phyloP scores from a whole-genome alignment of 2,797 vertebrate species.

The Numenius phaeopus region DNA sequence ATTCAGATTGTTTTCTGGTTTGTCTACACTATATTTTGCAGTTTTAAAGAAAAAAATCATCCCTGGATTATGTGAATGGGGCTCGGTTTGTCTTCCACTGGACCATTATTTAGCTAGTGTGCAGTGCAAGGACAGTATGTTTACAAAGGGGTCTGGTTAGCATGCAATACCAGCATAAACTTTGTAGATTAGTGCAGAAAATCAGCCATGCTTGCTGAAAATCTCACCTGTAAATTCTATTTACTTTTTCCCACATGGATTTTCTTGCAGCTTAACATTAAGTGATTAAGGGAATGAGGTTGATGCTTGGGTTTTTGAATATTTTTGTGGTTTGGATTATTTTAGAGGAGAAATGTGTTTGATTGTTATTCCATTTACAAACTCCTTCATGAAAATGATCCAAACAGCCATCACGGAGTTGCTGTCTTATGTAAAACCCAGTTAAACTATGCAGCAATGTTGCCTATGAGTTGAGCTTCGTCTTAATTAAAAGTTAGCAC shows the following conservation, averaged over 20 bases:
- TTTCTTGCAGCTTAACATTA: neutral
- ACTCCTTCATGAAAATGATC: neutral
- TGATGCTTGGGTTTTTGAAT: neutral
- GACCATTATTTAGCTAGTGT: neutral
- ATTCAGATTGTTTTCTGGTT: neutral
- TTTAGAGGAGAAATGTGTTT: neutral
- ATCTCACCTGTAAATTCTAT: neutral
- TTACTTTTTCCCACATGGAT: neutral
- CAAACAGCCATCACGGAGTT: neutral
- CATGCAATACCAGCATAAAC: accelerated
- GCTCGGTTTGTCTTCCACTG: neutral
- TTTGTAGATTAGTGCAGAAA: neutral
- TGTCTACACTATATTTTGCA: neutral
- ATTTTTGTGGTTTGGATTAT: neutral
- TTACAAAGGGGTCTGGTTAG: neutral
- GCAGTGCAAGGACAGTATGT: neutral
- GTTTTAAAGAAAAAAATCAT: neutral
- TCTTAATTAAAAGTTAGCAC: neutral
- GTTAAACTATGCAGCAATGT: neutral
- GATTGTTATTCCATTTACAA: constrained; percentile 12
- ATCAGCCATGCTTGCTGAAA: neutral
- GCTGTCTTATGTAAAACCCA: neutral
- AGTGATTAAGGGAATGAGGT: accelerated
- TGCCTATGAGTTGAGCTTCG: neutral
- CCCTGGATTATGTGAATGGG: neutral